Evolutionary conservation across 1,140 invertebrate genomes (phyloP).

Genomic region (Scaptomyza hsui): DNA sequence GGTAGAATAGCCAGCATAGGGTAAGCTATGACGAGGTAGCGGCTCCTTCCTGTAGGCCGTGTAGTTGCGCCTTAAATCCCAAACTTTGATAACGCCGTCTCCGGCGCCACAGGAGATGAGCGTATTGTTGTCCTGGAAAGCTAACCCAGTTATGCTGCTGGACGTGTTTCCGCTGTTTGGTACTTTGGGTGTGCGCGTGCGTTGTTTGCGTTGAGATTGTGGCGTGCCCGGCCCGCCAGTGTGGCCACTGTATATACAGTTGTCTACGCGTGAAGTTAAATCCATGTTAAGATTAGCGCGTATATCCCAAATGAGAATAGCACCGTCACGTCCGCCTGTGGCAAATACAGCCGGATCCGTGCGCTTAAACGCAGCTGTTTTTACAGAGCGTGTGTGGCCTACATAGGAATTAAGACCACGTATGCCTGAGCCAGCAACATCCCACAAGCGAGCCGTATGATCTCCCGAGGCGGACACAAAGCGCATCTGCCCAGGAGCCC

Average conservation of each 20-base stretch:
- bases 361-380: slow-evolving; percentile 89
- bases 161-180: slow-evolving; percentile 66
- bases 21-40: slow-evolving; percentile 88
- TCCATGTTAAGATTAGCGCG: slow-evolving; percentile 85
- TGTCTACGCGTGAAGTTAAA: slow-evolving; percentile 86
- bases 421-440: slow-evolving; percentile 87
- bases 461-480: slow-evolving; percentile 94
- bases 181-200: slow-evolving; percentile 78
- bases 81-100: slow-evolving; percentile 93
- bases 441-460: slow-evolving; percentile 91
- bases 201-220: slow-evolving; percentile 84
- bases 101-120: slow-evolving; percentile 92
- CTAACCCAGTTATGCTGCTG: slow-evolving; percentile 90
- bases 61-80: slow-evolving; percentile 94
- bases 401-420: slow-evolving; percentile 86
- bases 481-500: slow-evolving; percentile 90
- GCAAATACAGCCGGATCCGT: slow-evolving; percentile 91
- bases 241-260: slow-evolving; percentile 87
- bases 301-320: slow-evolving; percentile 93
- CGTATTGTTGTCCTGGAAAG: slow-evolving; percentile 89
- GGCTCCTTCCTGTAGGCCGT: slow-evolving; percentile 88
- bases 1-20: slow-evolving; percentile 88
- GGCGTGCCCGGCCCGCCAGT: slow-evolving; percentile 84
- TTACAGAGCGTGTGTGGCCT: slow-evolving; percentile 91
- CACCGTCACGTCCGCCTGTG: slow-evolving; percentile 93